Evolutionary conservation across 2,797 vertebrate species (phyloP), one percentile per base, ranked within the genome.

Genomic region (Mormyrus proboscirostris): DNA sequence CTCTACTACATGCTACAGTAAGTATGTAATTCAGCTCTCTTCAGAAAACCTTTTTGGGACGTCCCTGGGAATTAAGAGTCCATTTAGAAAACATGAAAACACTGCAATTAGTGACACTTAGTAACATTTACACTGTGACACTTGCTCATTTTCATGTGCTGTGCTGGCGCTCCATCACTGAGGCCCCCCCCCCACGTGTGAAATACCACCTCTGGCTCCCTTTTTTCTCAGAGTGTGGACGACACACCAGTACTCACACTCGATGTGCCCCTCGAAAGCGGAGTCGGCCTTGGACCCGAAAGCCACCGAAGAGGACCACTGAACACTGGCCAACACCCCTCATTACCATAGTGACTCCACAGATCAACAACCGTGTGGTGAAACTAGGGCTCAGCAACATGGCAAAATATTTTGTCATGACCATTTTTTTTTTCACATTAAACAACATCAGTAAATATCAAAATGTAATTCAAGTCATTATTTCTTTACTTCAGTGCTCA

Each of bases 301-400:
- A 38, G 25, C 50, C n/a, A 9, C 76, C 38, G 19, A 59, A 22
- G 7, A 41, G 25, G 29, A 49, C 50, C 29, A 29, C 84, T 0
- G 16, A 22, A 19, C 65, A 4, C 53, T 89, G 53, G 91, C 92
- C 92, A 82, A 91, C 86, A 85, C 79, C 19, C 65, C 88, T 89
- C 89, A 93, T 92, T 89, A 92, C 89, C 90, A 93, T 86, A 92
- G 91, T 89, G 89, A 90, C 92, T 88, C 89, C 53, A 76, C 50
- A 22, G 93, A 96, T 96, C 95, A 94, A 95, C 94, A 94, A 91
- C 89, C 91, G 93, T 92, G 94, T 92, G 91, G 92, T 94, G 93
- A 62, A 9, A 62, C 59, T 9, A 62, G 59, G n/a, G 8, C 7
- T 9, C 7, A 6, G 14, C 57, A 8, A 62, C 9, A 6, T 62